phyloP scores from a whole-genome alignment of 2,888 invertebrate genomes.

The Drosophila austrosaltans region DNA sequence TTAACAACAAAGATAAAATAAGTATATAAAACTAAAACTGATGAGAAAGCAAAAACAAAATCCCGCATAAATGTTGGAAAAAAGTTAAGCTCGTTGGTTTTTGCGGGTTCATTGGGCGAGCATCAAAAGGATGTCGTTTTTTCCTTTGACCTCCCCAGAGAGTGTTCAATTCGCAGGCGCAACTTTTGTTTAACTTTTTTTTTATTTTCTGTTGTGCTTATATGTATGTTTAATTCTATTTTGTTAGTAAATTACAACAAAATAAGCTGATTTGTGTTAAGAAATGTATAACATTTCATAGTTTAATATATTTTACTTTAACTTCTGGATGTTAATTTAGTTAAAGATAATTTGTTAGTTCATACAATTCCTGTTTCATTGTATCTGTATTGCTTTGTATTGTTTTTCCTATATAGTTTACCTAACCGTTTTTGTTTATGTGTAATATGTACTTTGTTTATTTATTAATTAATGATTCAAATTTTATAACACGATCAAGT shows the following conservation, averaged over 20 bases:
- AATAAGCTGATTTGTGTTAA: too few relatives aligned
- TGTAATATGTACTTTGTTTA: too few relatives aligned
- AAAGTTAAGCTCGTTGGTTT: constrained; percentile 70
- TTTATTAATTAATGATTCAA: too few relatives aligned
- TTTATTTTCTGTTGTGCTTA: background rate
- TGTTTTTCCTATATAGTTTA: too few relatives aligned
- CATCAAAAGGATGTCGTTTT: constrained; percentile 66
- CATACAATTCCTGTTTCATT: too few relatives aligned
- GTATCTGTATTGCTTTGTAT: too few relatives aligned
- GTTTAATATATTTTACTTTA: too few relatives aligned
- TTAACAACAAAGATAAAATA: constrained; percentile 23
- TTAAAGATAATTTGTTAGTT: too few relatives aligned
- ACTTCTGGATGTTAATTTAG: too few relatives aligned
- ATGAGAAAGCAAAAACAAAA: constrained; percentile 16
- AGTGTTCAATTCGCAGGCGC: constrained; percentile 41
- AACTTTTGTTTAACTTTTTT: constrained; percentile 49
- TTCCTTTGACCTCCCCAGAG: constrained; percentile 43
- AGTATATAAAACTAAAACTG: constrained; percentile 20
- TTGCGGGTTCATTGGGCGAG: constrained; percentile 72
- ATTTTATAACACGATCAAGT: too few relatives aligned
- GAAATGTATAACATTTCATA: too few relatives aligned
- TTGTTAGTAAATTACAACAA: background rate
- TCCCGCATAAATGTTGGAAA: constrained; percentile 61
- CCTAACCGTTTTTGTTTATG: too few relatives aligned
- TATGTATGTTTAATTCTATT: background rate